These are phyloP conservation scores for Cyanocitta stelleri DNA, from an alignment of 2,113 vertebrate species.

Conservation along the genomic window DNA sequence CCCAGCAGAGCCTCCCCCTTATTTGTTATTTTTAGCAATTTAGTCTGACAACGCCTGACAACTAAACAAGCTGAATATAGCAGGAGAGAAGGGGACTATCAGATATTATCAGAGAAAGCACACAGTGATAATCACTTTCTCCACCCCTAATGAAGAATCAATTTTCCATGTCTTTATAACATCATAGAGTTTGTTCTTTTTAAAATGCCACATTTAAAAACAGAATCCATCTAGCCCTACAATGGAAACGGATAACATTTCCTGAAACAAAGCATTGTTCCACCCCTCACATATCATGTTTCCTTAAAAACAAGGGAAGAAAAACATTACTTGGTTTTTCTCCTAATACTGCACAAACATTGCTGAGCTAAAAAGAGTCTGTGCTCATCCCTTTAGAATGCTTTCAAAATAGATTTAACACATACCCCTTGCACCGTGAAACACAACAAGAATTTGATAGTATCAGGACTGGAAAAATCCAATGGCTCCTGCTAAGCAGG, in stretches of 20 bases:
- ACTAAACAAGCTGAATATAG: slow-evolving; percentile 77
- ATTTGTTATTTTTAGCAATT: slow-evolving; percentile 81
- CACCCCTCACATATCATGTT: slow-evolving; percentile 62
- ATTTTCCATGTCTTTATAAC: slow-evolving; percentile 73
- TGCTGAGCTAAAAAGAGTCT: slow-evolving; percentile 55
- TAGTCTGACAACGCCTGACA: slow-evolving; percentile 74
- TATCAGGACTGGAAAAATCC: slow-evolving; percentile 56
- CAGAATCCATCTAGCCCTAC: slow-evolving; percentile 41
- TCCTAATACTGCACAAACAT: slow-evolving; percentile 63
- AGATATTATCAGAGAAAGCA: slow-evolving; percentile 70
- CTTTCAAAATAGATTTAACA: slow-evolving; percentile 58
- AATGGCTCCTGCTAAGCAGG: background rate
- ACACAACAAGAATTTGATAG: slow-evolving; percentile 55
- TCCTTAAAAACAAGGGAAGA: slow-evolving; percentile 75
- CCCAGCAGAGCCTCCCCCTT: slow-evolving; percentile 64
- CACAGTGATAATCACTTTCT: slow-evolving; percentile 69
- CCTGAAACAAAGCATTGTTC: slow-evolving; percentile 67
- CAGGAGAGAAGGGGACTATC: slow-evolving; percentile 68
- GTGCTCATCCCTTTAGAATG: slow-evolving; percentile 54
- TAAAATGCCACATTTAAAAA: slow-evolving; percentile 68
- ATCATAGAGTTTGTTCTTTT: slow-evolving; percentile 62
- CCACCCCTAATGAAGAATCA: slow-evolving; percentile 64
- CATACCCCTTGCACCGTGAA: slow-evolving; percentile 22
- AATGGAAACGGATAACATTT: slow-evolving; percentile 74
- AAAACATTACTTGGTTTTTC: slow-evolving; percentile 67